Evolutionary conservation across 2,113 vertebrate genomes (phyloP).

Genomic region (Tragelaphus imberbis): DNA sequence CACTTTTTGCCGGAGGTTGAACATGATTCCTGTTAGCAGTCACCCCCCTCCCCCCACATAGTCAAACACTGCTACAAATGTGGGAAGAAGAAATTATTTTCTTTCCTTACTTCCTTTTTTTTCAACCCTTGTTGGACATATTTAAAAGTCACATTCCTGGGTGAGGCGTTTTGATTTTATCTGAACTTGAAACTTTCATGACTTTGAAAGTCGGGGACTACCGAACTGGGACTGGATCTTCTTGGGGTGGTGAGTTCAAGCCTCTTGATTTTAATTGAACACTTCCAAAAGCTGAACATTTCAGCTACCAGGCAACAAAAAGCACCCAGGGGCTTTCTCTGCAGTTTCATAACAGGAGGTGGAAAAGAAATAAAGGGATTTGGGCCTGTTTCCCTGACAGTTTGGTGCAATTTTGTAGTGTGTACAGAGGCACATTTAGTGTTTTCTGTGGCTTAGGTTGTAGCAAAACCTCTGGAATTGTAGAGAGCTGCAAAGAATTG

Average conservation of each 20-base stretch:
- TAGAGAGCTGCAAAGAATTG: background rate
- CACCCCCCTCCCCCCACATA: accelerated
- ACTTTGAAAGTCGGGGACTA: background rate
- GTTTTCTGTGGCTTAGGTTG: conserved; percentile 17
- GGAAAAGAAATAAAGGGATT: conserved; percentile 46
- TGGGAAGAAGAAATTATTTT: conserved; percentile 10
- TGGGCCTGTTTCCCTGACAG: conserved; percentile 15
- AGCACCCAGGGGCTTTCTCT: conserved; percentile 37
- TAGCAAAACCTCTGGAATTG: background rate
- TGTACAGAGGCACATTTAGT: background rate
- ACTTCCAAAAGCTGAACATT: conserved; percentile 54
- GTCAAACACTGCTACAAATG: background rate
- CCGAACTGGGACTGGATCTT: background rate
- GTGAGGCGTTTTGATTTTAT: conserved; percentile 1
- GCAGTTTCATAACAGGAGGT: conserved; percentile 21
- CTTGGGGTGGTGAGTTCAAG: background rate
- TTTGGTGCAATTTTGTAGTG: conserved; percentile 22
- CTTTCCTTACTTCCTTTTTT: background rate
- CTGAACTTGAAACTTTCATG: background rate
- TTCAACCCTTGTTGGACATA: background rate
- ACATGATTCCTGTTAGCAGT: background rate
- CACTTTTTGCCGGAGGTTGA: background rate
- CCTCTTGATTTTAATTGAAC: conserved; percentile 5
- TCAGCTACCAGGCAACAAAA: conserved; percentile 50
- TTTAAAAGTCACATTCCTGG: conserved; percentile 3